These are phyloP conservation scores for Synanthedon andrenaeformis DNA, from an alignment of 2,888 invertebrate species.

Conservation along the genomic window DNA sequence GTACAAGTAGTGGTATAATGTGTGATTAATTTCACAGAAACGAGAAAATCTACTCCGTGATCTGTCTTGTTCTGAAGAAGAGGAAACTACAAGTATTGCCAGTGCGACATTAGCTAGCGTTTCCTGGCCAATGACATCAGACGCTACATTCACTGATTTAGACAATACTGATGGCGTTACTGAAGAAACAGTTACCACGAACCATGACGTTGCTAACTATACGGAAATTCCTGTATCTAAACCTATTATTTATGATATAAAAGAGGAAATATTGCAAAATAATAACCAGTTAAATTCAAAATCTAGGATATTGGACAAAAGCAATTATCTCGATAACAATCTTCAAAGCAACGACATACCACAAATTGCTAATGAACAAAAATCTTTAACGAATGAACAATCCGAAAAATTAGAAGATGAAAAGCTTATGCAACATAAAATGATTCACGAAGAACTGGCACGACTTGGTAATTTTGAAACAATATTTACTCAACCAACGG, in stretches of 20 bases:
- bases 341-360: slow-evolving; percentile 50
- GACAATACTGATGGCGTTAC: slow-evolving; percentile 33
- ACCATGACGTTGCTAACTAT: slow-evolving; percentile 31
- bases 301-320: slow-evolving; percentile 21
- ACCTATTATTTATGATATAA: slow-evolving; percentile 8
- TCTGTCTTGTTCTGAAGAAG: slow-evolving; percentile 69
- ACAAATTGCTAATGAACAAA: slow-evolving; percentile 27
- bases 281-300: slow-evolving; percentile 15
- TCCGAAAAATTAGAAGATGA: slow-evolving; percentile 46
- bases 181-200: slow-evolving; percentile 34
- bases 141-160: slow-evolving; percentile 29
- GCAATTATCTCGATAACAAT: slow-evolving; percentile 29
- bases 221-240: slow-evolving; percentile 16
- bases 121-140: slow-evolving; percentile 28
- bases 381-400: slow-evolving; percentile 33
- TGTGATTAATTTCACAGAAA: slow-evolving; percentile 51
- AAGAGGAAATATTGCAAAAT: background rate
- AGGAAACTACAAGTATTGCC: slow-evolving; percentile 39
- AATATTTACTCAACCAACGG: slow-evolving; percentile 61
- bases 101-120: slow-evolving; percentile 22
- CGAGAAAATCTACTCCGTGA: slow-evolving; percentile 72
- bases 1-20: no score
- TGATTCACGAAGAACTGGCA: slow-evolving; percentile 55
- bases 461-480: slow-evolving; percentile 54
- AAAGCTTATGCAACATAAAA: slow-evolving; percentile 51